Conservation (phyloP, 2,888 invertebrate genomes). For the Phalangium opilio region DNA sequence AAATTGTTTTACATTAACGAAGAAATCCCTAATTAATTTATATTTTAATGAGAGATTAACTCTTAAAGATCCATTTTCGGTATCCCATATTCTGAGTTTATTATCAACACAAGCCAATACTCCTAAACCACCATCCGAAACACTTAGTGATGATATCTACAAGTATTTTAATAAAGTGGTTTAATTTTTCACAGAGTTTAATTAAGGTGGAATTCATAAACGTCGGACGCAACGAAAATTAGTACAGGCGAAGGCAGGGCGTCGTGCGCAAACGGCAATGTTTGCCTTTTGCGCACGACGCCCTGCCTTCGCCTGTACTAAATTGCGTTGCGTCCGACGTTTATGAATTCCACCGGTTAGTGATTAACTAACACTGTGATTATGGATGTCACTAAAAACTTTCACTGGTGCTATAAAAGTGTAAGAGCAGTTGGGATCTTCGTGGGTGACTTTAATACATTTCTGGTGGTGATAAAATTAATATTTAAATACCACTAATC, state of each 20-base stretch:
- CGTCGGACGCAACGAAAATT: no score
- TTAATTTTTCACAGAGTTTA: no score
- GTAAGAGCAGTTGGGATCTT: conserved; percentile 14
- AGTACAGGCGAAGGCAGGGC: no score
- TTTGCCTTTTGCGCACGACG: no score
- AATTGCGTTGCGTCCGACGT: no score
- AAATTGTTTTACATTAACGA: not conserved
- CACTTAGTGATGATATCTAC: conserved; percentile 42
- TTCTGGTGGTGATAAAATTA: conserved; percentile 6
- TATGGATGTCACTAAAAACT: conserved; percentile 33
- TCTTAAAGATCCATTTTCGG: conserved; percentile 40
- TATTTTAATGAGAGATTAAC: conserved; percentile 26
- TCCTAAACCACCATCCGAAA: conserved; percentile 44
- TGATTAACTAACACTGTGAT: conserved; percentile 31
- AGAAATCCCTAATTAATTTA: not conserved
- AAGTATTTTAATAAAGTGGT: conserved; percentile 5
- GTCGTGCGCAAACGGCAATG: no score
- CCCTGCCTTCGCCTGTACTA: no score
- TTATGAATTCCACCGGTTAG: not conserved
- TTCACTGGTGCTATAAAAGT: conserved; percentile 39
- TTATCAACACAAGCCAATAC: conserved; percentile 46
- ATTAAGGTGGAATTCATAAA: no score
- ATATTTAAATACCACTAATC: not conserved
- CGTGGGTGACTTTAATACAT: conserved; percentile 6
- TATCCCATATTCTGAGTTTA: conserved; percentile 47